A percentile compares a stretch with the other conserved stretches of the same genome.
phyloP scores from a whole-genome alignment of 2,113 vertebrate species.

The Myiagra hebetior region DNA sequence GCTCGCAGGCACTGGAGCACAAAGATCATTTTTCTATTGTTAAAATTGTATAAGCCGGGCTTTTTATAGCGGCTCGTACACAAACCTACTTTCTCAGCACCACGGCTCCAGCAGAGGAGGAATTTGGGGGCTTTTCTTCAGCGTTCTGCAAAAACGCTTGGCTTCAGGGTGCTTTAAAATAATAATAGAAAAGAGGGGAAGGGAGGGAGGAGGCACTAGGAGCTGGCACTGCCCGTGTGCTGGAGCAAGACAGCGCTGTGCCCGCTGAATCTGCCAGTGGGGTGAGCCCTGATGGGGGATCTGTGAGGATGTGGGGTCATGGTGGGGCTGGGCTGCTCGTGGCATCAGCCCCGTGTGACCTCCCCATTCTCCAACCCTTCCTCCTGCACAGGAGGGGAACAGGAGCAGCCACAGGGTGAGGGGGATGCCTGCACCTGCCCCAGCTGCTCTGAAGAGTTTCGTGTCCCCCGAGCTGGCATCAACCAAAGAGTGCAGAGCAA shows the following conservation, averaged over 20 bases:
- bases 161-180: conserved; percentile 56
- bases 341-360: not conserved
- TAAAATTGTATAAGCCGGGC: conserved; percentile 70
- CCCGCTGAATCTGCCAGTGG: rapidly evolving
- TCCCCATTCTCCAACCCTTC: not conserved
- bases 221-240: not conserved
- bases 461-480: rapidly evolving
- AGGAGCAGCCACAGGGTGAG: rapidly evolving
- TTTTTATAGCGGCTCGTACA: conserved; percentile 68
- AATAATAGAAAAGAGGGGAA: not conserved
- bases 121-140: conserved; percentile 5
- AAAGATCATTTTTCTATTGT: conserved; percentile 79
- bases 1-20: conserved; percentile 70
- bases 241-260: not conserved
- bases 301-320: rapidly evolving
- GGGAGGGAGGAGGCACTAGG: not conserved
- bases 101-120: not conserved
- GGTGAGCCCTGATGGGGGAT: not conserved
- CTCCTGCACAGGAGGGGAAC: not conserved
- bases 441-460: not conserved
- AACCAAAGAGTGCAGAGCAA: not conserved
- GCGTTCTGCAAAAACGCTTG: conserved; percentile 18
- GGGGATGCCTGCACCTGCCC: not conserved
- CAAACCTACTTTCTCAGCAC: conserved; percentile 54
- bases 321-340: rapidly evolving